phyloP scores from a whole-genome alignment of 2,888 invertebrate genomes.

The Cecidostiba fungosa region DNA sequence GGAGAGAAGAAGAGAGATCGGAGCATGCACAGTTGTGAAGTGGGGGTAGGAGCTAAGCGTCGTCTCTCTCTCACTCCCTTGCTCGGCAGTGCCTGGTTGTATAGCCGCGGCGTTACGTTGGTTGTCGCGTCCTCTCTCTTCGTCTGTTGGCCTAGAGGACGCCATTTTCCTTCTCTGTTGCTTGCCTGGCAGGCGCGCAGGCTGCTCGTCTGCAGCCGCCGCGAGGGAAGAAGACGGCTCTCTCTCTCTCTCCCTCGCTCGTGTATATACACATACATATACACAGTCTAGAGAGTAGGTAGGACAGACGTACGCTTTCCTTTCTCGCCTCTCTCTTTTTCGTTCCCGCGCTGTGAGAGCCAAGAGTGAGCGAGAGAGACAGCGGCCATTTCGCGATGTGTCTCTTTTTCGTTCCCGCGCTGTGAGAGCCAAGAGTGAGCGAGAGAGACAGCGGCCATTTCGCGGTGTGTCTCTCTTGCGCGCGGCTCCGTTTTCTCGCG shows the following conservation, averaged over 20 bases:
- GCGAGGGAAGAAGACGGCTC: conserved; percentile 20
- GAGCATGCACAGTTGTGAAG: neutral
- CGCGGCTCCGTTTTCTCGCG: conserved; percentile 9
- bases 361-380: neutral
- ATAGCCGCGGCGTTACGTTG: conserved; percentile 12
- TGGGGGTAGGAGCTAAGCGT: neutral
- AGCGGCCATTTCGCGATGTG: conserved; percentile 58
- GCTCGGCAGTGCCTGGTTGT: conserved; percentile 13
- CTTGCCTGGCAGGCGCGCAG: conserved; percentile 2
- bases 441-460: conserved; percentile 50
- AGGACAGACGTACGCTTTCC: conserved; percentile 30
- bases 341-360: neutral
- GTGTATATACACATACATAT: neutral
- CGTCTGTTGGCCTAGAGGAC: conserved; percentile 45
- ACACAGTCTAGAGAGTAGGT: neutral
- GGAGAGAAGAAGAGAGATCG: neutral
- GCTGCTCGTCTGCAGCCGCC: neutral
- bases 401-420: conserved; percentile 39
- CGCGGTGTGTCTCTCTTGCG: conserved; percentile 52
- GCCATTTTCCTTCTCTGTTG: conserved; percentile 64
- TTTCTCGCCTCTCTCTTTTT: conserved; percentile 40
- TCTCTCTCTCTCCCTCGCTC: conserved; percentile 34
- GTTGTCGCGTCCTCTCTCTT: conserved; percentile 52
- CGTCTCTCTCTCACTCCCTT: conserved; percentile 17
- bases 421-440: neutral